Evolutionary conservation across 2,797 vertebrate genomes (phyloP).

Genomic region (Dendrocincla tyrannina): DNA sequence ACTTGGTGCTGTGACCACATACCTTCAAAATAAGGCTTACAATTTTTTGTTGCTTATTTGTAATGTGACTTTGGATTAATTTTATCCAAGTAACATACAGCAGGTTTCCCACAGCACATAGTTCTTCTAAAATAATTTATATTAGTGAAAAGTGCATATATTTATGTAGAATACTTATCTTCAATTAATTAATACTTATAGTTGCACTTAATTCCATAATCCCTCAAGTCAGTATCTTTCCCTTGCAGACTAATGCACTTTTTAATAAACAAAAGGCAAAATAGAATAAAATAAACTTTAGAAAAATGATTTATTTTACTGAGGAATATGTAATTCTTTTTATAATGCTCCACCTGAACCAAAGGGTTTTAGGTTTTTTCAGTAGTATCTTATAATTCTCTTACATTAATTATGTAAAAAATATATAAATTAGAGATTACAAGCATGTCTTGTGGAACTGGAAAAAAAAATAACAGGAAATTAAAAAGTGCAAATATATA

Average conservation of each 20-base stretch:
- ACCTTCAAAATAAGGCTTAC: neutral
- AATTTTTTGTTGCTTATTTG: neutral
- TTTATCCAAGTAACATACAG: neutral
- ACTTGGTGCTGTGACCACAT: neutral
- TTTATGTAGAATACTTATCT: neutral
- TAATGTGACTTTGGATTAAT: neutral
- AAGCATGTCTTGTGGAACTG: neutral
- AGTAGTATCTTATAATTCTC: neutral
- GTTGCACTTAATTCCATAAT: neutral
- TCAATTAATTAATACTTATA: neutral
- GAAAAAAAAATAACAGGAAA: neutral
- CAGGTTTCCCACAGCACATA: neutral
- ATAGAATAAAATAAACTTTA: neutral
- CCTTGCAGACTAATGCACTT: neutral
- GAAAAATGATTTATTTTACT: neutral
- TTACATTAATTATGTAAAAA: neutral
- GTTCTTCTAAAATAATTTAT: neutral
- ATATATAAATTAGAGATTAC: neutral
- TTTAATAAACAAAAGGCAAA: neutral
- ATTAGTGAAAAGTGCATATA: neutral
- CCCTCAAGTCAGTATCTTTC: neutral
- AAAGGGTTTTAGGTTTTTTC: neutral
- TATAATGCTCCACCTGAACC: accelerated
- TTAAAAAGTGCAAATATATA: neutral
- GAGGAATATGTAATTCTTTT: neutral